phyloP scores from a whole-genome alignment of 2,888 invertebrate species.

The Creontiades dilutus region DNA sequence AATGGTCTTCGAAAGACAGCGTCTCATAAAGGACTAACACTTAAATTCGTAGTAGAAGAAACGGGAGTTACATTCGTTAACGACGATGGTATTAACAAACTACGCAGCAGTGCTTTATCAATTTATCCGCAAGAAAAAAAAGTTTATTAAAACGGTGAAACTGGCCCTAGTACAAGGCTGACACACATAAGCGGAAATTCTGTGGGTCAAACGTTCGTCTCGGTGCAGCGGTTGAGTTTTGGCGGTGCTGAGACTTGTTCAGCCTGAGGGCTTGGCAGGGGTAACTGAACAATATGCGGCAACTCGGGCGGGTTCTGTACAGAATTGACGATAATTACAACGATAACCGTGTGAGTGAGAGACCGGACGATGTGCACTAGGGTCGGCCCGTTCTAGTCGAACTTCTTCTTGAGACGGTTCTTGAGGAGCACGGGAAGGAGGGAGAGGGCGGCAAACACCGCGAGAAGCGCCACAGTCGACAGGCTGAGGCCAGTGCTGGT shows the following conservation, averaged over 20 bases:
- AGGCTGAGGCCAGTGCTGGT: conserved; percentile 93
- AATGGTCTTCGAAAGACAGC: too few relatives aligned
- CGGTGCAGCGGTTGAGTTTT: conserved; percentile 53
- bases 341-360: conserved; percentile 71
- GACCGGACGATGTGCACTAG: conserved; percentile 70
- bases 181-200: conserved; percentile 54
- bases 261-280: conserved; percentile 11
- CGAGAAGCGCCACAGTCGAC: conserved; percentile 89
- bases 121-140: conserved; percentile 51
- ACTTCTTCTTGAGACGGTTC: conserved; percentile 87
- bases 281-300: conserved; percentile 24
- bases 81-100: background rate
- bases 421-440: conserved; percentile 93
- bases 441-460: conserved; percentile 89
- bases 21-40: too few relatives aligned
- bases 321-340: conserved; percentile 73
- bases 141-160: conserved; percentile 66
- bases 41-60: too few relatives aligned
- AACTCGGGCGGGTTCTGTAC: conserved; percentile 31
- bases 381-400: conserved; percentile 81
- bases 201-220: conserved; percentile 68
- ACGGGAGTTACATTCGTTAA: too few relatives aligned
- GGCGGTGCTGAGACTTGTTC: conserved; percentile 3
- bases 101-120: conserved; percentile 55
- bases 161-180: conserved; percentile 66